A percentile compares a stretch with the other conserved stretches of the same genome.
phyloP scores from a whole-genome alignment of 2,888 invertebrate genomes.

The Anarsia innoxiella region DNA sequence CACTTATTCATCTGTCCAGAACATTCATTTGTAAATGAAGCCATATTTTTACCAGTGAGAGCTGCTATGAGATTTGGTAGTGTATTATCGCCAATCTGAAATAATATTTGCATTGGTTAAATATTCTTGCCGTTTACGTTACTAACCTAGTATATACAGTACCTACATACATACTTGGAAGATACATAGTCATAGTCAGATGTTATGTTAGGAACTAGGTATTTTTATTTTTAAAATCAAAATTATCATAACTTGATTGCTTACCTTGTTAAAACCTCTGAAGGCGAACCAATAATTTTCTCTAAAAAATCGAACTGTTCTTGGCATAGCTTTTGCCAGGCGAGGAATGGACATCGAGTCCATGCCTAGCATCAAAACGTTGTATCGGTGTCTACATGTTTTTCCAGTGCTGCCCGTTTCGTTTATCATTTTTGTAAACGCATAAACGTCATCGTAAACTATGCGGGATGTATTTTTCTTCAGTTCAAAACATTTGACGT shows the following conservation, averaged over 20 bases:
- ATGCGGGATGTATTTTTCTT: slow-evolving; percentile 15
- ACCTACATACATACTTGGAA: too few relatives aligned
- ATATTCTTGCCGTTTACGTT: too few relatives aligned
- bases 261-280: slow-evolving; percentile 82
- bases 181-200: too few relatives aligned
- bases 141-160: too few relatives aligned
- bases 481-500: slow-evolving; percentile 45
- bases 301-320: slow-evolving; percentile 79
- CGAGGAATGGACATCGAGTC: slow-evolving; percentile 90
- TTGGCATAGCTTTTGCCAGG: slow-evolving; percentile 83
- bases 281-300: slow-evolving; percentile 82
- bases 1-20: slow-evolving; percentile 75
- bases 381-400: slow-evolving; percentile 39
- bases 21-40: slow-evolving; percentile 66
- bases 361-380: slow-evolving; percentile 86
- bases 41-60: slow-evolving; percentile 80
- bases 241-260: background rate
- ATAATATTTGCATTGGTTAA: slow-evolving; percentile 13
- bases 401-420: slow-evolving; percentile 26
- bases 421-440: slow-evolving; percentile 59
- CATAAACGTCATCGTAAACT: slow-evolving; percentile 60
- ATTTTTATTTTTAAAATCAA: too few relatives aligned
- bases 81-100: slow-evolving; percentile 89
- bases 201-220: too few relatives aligned
- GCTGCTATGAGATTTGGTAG: slow-evolving; percentile 92